phyloP scores from a whole-genome alignment of 1,140 invertebrate genomes.

The Bilobella aurantiaca region DNA sequence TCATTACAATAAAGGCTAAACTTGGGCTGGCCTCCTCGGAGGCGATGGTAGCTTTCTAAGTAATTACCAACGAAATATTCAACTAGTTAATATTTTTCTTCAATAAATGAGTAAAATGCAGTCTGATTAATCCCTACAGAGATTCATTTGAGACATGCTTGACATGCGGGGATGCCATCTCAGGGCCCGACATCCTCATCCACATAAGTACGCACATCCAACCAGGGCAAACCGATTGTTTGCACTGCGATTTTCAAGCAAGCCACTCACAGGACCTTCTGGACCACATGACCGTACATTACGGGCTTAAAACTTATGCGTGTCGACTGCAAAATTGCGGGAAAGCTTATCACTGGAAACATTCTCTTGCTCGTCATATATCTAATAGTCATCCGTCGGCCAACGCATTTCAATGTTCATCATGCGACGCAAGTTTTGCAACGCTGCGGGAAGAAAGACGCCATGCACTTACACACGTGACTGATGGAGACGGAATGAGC shows the following conservation, averaged over 20 bases:
- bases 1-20: too few species aligned
- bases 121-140: not conserved
- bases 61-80: too few species aligned
- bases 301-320: not conserved
- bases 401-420: not conserved
- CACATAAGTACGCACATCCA: not conserved
- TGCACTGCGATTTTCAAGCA: constrained; percentile 1
- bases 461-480: not conserved
- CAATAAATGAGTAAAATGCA: too few species aligned
- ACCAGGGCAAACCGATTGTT: not conserved
- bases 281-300: constrained; percentile 3
- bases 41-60: too few species aligned
- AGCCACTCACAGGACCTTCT: not conserved
- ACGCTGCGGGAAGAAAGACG: not conserved
- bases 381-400: not conserved
- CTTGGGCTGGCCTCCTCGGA: too few species aligned
- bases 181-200: not conserved
- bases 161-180: not conserved
- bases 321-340: not conserved
- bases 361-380: not conserved
- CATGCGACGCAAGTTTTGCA: not conserved
- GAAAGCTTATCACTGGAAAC: constrained; percentile 1
- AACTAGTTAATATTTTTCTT: too few species aligned
- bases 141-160: not conserved
- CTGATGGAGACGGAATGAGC: not conserved